These are phyloP conservation scores for Okamejei kenojei DNA, from an alignment of 2,797 vertebrate genomes.

Conservation along the genomic window DNA sequence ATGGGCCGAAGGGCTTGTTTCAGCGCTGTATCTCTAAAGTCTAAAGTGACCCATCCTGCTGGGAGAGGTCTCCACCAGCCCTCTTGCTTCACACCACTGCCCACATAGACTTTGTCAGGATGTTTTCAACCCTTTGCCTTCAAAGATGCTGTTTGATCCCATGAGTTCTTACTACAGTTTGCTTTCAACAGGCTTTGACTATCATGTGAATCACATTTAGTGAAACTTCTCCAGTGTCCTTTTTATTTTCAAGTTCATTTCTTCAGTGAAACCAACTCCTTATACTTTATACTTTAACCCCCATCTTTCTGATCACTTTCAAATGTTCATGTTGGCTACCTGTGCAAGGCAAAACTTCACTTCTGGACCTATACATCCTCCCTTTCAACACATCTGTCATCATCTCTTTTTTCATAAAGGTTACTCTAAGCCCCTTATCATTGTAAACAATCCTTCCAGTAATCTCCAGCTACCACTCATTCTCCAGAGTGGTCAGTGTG, in stretches of 20 bases:
- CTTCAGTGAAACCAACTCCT: neutral
- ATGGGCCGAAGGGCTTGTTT: too few species aligned
- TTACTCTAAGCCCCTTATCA: neutral
- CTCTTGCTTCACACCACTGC: too few species aligned
- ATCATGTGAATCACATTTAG: neutral
- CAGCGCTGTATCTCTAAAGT: too few species aligned
- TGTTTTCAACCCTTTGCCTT: too few species aligned
- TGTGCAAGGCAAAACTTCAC: neutral
- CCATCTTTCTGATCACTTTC: neutral
- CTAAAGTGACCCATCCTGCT: too few species aligned
- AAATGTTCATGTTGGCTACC: neutral
- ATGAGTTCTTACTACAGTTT: too few species aligned
- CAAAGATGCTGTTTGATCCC: too few species aligned
- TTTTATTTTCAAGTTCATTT: neutral
- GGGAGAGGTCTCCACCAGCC: neutral
- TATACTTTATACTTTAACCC: neutral
- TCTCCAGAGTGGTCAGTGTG: neutral
- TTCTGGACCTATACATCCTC: neutral
- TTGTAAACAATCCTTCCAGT: neutral
- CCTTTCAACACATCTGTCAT: neutral
- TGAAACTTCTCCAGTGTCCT: neutral
- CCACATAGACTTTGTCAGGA: too few species aligned
- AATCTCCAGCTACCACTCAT: neutral
- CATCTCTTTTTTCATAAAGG: neutral
- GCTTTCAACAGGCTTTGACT: neutral